Base-by-base conservation (phyloP, 2,797 vertebrate genomes). In the Epinephelus malabaricus region DNA sequence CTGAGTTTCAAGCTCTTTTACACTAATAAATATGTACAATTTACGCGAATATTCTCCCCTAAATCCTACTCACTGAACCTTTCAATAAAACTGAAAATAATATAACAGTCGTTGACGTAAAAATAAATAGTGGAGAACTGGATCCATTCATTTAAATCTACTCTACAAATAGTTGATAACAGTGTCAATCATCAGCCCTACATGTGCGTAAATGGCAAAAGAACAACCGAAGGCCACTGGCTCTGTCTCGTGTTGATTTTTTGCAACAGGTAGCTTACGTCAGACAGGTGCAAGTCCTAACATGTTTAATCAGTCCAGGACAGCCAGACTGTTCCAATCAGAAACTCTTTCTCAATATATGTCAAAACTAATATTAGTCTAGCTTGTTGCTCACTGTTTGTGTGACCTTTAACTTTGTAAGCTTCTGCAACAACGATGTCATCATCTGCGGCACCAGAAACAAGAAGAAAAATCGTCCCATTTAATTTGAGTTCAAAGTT, bases 351-450 rank as follows among this genome's bases (percentile, higher is more conserved):
- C 25, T 14, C 14, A 76, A 59, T 49, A 72, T n/a, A 12, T 53
- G 45, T 68, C 62, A 64, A 43, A 74, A 61, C n/a, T 40, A 79
- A 53, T 47, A 59, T 54, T 46, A 50, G 23, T 69, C n/a, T 17
- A 51, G 49, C 21, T 27, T 74, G 14, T 9, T 59, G 6, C 19
- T 34, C n/a, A 30, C 8, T 50, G 40, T 66, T 62, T 0, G 1
- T 53, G 25, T 69, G 63, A 65, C 63, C 25, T 53, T 65, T 34
- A 58, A 56, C 50, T 69, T 30, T 59, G 40, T 9, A 51, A 4
- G 18, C n/a, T 27, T 58, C 53, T 69, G 47, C 15, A 18, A 14
- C 5, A 0, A n/a, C 9, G 18, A n/a, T 12, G 18, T 54, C 46
- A 76, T n/a, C 4, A 53, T 59, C 61, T 54, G 4, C 5, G n/a